A percentile compares a stretch with the other conserved stretches of the same genome.
These are phyloP conservation scores for Timandra comae DNA, from an alignment of 2,888 invertebrate genomes.

Conservation along the genomic window DNA sequence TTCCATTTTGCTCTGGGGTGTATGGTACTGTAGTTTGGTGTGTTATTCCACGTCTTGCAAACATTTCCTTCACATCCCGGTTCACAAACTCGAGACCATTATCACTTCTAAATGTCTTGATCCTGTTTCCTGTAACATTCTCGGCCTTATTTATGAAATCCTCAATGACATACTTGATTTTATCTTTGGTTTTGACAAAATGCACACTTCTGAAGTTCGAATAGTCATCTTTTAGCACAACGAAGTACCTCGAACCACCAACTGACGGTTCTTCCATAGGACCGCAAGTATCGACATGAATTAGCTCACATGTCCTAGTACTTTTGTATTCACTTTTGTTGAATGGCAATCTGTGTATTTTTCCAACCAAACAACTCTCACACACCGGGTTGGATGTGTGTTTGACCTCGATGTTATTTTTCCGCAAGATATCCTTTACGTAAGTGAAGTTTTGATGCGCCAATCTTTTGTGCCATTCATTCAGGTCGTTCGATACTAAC, in stretches of 20 bases:
- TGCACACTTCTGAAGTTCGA: slow-evolving; percentile 16
- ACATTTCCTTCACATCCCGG: slow-evolving; percentile 18
- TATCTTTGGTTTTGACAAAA: slow-evolving; percentile 14
- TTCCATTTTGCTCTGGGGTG: slow-evolving; percentile 42
- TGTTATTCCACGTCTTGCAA: slow-evolving; percentile 21
- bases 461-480: slow-evolving; percentile 18
- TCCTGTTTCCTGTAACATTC: slow-evolving; percentile 24
- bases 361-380: slow-evolving; percentile 19
- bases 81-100: slow-evolving; percentile 30
- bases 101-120: slow-evolving; percentile 25
- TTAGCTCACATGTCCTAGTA: slow-evolving; percentile 17
- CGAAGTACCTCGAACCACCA: slow-evolving; percentile 22
- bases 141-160: slow-evolving; percentile 20
- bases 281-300: slow-evolving; percentile 23
- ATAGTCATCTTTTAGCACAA: slow-evolving; percentile 25
- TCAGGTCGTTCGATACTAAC: slow-evolving; percentile 2
- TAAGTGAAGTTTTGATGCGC: slow-evolving; percentile 17
- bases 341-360: slow-evolving; percentile 20
- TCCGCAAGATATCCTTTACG: slow-evolving; percentile 12
- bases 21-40: slow-evolving; percentile 29
- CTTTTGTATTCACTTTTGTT: slow-evolving; percentile 14
- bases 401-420: slow-evolving; percentile 18
- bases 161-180: slow-evolving; percentile 7
- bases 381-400: slow-evolving; percentile 6
- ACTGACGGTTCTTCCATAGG: slow-evolving; percentile 21